Base-by-base conservation (phyloP, 2,113 vertebrate genomes). In the Pagrus major region DNA sequence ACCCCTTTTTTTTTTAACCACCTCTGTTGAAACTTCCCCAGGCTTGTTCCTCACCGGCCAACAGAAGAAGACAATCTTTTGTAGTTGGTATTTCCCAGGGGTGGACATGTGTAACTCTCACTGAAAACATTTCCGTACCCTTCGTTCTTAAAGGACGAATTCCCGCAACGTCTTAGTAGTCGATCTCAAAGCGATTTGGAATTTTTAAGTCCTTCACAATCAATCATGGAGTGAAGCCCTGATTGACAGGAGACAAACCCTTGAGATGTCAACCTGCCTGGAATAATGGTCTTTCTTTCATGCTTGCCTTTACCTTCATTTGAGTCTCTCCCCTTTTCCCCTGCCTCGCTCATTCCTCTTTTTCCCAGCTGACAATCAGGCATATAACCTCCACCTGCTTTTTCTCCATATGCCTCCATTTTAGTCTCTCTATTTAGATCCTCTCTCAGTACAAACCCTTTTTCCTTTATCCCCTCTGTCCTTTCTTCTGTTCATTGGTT, bases 301-400 rank as follows among this genome's bases (percentile, higher is more conserved):
- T 56, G 37, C 58, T 52, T 35, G 23, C 61, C 37, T 66, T n/a
- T 51, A 20, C 25, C 29, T 64, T 63, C 41, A 42, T 11, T 44
- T 55, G 44, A 61, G 42, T 56, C 35, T 54, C 20, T 37, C 41
- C 42, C 16, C 23, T 67, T 59, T 76, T 51, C 6, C 20, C 35
- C 18, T 59, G 37, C 46, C 56, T 61, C 10, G 21, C 33, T 33
- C 69, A 23, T 47, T 59, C 15, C 27, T 78, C 35, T 63, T 76
- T 63, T 51, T 76, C 76, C 80, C 76, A 81, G 71, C 80, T 78
- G 78, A 87, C 83, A 76, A 81, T 82, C 76, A 84, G 67, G 20
- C 31, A 44, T 60, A 21, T 47, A 27, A 47, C 47, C 42, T 16
- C 44, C 12, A 33, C 68, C 29, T 39, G 27, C 27, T 31, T 35